Percentiles rank a stretch among this genome's conserved stretches.
Conservation (phyloP, 2,797 vertebrate species). For the Rhynchonycteris naso region DNA sequence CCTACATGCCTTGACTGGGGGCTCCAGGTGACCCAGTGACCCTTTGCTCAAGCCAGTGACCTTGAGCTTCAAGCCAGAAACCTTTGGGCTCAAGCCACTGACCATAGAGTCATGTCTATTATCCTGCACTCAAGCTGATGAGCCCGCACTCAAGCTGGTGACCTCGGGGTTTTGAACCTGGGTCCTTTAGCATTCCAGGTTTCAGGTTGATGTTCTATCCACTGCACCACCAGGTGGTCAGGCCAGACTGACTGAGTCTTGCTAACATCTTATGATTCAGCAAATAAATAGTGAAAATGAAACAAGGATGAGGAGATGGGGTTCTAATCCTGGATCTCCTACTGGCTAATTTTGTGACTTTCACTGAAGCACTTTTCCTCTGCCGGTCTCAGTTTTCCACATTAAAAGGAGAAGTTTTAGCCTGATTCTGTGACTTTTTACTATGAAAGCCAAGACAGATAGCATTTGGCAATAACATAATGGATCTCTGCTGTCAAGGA, state of each 20-base stretch:
- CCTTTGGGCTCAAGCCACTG: too few species aligned
- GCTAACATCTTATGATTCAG: neutral
- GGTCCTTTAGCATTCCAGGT: too few species aligned
- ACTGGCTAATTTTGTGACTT: neutral
- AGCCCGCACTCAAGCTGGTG: too few species aligned
- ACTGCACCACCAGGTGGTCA: neutral
- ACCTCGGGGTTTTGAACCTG: too few species aligned
- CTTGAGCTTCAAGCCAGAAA: too few species aligned
- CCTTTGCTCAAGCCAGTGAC: too few species aligned
- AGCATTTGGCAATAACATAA: slow-evolving; percentile 18
- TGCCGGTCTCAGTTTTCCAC: neutral
- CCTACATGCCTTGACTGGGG: too few species aligned
- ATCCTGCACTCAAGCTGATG: too few species aligned
- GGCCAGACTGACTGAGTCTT: neutral
- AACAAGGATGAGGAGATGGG: neutral
- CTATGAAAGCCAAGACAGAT: neutral
- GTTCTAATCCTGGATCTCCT: neutral
- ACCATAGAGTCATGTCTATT: too few species aligned
- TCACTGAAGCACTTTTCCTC: neutral
- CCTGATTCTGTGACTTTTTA: neutral
- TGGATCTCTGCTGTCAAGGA: slow-evolving; percentile 18
- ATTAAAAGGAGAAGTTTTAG: neutral
- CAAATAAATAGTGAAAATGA: neutral
- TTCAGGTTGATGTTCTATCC: too few species aligned
- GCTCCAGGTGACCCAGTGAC: too few species aligned